These are phyloP conservation scores for Mesembrinibis cayennensis DNA, from an alignment of 2,113 vertebrate genomes.

Conservation along the genomic window DNA sequence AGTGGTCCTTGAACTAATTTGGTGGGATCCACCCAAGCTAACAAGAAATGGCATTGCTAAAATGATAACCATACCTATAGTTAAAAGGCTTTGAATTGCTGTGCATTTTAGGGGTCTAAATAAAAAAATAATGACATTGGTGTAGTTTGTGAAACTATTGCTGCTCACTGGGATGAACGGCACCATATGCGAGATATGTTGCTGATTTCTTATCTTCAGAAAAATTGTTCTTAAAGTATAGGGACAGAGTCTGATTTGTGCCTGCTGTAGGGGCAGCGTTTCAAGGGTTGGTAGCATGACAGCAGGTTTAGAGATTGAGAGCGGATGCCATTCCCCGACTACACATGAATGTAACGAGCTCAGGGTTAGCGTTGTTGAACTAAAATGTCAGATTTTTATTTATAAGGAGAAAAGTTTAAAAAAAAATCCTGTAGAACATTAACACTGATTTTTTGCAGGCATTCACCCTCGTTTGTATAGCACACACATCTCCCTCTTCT, in stretches of 20 bases:
- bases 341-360: not conserved
- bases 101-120: not conserved
- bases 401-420: not conserved
- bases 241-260: not conserved
- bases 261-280: not conserved
- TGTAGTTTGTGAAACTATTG: not conserved
- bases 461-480: not conserved
- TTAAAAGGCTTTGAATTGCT: not conserved
- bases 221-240: not conserved
- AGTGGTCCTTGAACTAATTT: not conserved
- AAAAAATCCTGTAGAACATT: not conserved
- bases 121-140: not conserved
- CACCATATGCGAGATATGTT: not conserved
- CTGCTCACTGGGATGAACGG: not conserved
- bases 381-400: not conserved
- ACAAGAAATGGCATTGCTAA: not conserved
- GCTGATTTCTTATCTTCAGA: not conserved
- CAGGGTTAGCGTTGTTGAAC: not conserved
- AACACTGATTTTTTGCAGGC: not conserved
- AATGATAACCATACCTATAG: not conserved
- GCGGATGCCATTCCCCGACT: not conserved
- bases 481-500: fast-evolving
- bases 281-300: not conserved
- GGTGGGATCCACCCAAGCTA: not conserved
- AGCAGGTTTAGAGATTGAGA: not conserved